These are phyloP conservation scores for Bos indicus DNA, from an alignment of 2,113 vertebrate species.

Conservation along the genomic window DNA sequence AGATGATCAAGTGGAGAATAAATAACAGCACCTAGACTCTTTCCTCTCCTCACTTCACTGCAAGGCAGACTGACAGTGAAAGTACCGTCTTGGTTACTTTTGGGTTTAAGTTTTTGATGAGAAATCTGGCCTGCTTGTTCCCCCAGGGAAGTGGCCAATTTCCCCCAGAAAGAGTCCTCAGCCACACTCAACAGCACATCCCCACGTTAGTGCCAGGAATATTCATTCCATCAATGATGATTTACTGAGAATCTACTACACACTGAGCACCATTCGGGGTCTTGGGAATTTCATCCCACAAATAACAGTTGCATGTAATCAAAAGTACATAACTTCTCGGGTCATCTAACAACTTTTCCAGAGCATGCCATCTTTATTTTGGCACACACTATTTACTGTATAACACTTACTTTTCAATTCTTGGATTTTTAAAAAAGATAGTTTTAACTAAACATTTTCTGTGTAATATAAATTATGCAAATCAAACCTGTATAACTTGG, in stretches of 20 bases:
- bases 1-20: neutral
- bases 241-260: neutral
- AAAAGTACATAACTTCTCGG: neutral
- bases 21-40: neutral
- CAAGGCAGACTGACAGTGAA: neutral
- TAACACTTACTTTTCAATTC: neutral
- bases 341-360: neutral
- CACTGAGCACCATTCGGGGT: neutral
- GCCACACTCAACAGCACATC: neutral
- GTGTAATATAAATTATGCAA: neutral
- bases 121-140: neutral
- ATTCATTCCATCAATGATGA: neutral
- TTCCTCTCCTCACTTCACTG: neutral
- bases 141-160: neutral
- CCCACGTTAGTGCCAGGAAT: neutral
- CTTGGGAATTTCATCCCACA: neutral
- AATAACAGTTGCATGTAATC: neutral
- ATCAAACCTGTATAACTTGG: neutral
- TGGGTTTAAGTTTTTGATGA: neutral
- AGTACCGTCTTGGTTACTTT: neutral
- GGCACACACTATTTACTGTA: neutral
- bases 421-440: neutral
- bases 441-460: neutral
- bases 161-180: neutral
- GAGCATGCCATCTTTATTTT: neutral